Conservation (phyloP, 2,888 invertebrate genomes). For the Slavum lentiscoides region DNA sequence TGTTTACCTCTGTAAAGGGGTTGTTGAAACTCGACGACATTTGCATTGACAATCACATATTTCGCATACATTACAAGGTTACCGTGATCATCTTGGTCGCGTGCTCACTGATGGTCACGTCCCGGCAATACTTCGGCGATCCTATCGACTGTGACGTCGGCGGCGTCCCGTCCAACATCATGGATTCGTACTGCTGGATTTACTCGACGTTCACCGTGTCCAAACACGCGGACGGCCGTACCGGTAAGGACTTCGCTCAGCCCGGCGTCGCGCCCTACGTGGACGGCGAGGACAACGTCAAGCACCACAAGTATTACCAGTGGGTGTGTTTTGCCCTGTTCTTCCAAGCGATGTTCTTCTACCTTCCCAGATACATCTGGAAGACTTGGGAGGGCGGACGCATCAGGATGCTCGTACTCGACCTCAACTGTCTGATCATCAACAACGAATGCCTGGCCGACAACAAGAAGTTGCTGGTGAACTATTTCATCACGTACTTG, state of each 20-base stretch:
- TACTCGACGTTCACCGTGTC: constrained; percentile 92
- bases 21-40: constrained; percentile 86
- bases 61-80: constrained; percentile 89
- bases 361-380: constrained; percentile 85
- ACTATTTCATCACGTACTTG: constrained; percentile 77
- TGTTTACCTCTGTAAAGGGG: constrained; percentile 91
- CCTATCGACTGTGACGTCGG: constrained; percentile 95
- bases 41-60: constrained; percentile 93
- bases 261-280: constrained; percentile 81
- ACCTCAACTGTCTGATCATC: constrained; percentile 77
- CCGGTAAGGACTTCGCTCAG: constrained; percentile 80
- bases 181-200: constrained; percentile 87
- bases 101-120: constrained; percentile 89
- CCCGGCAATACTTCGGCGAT: constrained; percentile 93
- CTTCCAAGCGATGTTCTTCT: constrained; percentile 80
- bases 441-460: constrained; percentile 79
- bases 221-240: constrained; percentile 73
- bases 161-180: constrained; percentile 81
- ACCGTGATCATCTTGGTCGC: constrained; percentile 89
- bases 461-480: constrained; percentile 81
- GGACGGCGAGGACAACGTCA: constrained; percentile 78
- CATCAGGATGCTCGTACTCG: constrained; percentile 74
- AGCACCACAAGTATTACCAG: constrained; percentile 93
- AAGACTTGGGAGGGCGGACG: constrained; percentile 82
- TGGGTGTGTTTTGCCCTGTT: constrained; percentile 91